Evolutionary conservation across 2,113 vertebrate species (phyloP), one percentile per base, ranked within the genome.

Genomic region (Python bivittatus): DNA sequence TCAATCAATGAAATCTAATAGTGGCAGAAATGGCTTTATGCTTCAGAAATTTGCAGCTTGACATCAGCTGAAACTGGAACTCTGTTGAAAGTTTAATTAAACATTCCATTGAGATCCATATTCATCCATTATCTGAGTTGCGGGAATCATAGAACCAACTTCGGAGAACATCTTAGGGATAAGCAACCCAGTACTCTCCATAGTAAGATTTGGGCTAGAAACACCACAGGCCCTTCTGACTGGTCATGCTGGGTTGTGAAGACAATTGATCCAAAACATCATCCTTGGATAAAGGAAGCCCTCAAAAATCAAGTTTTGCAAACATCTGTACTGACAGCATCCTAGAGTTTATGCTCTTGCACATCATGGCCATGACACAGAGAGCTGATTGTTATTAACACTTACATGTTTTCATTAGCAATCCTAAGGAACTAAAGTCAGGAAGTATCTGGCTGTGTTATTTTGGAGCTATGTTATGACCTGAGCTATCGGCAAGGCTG

Each of bases 401-500:
- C 93, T 91, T 33, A n/a, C 0, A 0, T 64, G 92, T 79, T 89
- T 9, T 12, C 27, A 0, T 17, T 91, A 91, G 83, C 79, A 52
- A 85, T 89, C 60, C 29, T 87, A 64, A 83, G 54, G 12, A 33
- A 7, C 9, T 72, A 44, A 52, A 64, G 23, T 5, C 56, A 1
- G 0, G 0, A 88, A 61, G 15, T 86, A 0, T 0, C 3, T 88
- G 58, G 92, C 57, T 93, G 91, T 91, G 0, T 0, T 86, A 54
- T n/a, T 92, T 48, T 86, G 93, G 86, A 93, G 87, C 89, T 90
- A 8, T 27, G 48, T 0, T 0, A 83, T 89, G 91, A 95, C 89
- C 91, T 91, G 92, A 95, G 95, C 95, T 2, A 4, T 88, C 58
- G 92, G 90, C 56, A 0, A 94, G 44, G 29, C 93, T 92, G 0